Percentiles rank a stretch among this genome's conserved stretches.
phyloP scores from a whole-genome alignment of 2,113 vertebrate genomes.

The Phaethornis superciliosus region DNA sequence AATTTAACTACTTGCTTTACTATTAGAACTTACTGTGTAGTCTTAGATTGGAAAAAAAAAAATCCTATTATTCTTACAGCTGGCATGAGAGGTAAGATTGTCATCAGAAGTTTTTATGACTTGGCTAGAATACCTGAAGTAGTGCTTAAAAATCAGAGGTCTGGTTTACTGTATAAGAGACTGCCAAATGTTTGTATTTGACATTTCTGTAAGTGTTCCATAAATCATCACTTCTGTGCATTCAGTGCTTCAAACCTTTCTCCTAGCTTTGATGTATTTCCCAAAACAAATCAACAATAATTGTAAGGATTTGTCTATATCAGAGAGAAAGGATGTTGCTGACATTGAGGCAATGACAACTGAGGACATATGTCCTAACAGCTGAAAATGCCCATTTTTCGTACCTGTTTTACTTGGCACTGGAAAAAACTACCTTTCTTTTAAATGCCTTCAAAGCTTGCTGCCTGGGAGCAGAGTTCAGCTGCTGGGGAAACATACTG shows the following conservation, averaged over 20 bases:
- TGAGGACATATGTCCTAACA: background rate
- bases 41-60: background rate
- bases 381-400: background rate
- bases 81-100: background rate
- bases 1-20: background rate
- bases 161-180: background rate
- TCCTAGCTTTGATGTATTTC: conserved; percentile 27
- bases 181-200: conserved; percentile 60
- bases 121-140: conserved; percentile 18
- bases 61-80: background rate
- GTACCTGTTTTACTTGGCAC: background rate
- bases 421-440: background rate
- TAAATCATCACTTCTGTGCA: conserved; percentile 47
- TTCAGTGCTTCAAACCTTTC: conserved; percentile 8
- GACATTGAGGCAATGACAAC: background rate
- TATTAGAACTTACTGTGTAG: background rate
- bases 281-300: conserved; percentile 15
- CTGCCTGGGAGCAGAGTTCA: background rate
- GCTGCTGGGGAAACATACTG: background rate
- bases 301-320: background rate
- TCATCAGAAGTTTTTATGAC: background rate
- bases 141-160: conserved; percentile 29
- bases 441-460: background rate
- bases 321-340: background rate
- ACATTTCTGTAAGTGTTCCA: conserved; percentile 47